Evolutionary conservation across 2,888 invertebrate species (phyloP), one percentile per base, ranked within the genome.

Genomic region (Macaria liturata): DNA sequence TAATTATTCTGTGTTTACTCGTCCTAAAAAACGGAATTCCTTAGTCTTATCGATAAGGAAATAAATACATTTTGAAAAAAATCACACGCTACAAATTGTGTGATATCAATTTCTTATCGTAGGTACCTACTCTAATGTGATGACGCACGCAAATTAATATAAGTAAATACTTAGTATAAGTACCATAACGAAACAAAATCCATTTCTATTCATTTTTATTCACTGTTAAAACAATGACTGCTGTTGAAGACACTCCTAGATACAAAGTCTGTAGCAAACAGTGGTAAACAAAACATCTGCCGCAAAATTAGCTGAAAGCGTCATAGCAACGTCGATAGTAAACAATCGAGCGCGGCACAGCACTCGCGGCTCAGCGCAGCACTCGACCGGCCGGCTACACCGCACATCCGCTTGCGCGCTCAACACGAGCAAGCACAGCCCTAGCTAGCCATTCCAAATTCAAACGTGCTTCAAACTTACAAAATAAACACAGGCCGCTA

Each of bases 321-420:
- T 67, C 68, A 77, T 72, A 70, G 64, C 68, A 75, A 75, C 69
- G 69, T 81, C 80, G 83, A 81, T 73, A 62, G 66, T 71, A 73
- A 81, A 81, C 75, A 79, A 77, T 83, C 81, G 81, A 78, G 73
- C 71, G 69, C 63, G 71, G 78, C 69, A 76, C 88, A 85, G 67
- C 89, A 86, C 88, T 88, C 70, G 66, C 58, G 59, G 56, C 69
- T 66, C 70, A 72, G 78, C 84, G 80, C 81, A 82, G 78, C 82
- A 85, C 82, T 84, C 81, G 78, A 71, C 81, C 78, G 81, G 83
- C 81, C 84, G 84, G 87, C 84, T 80, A 37, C 82, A 78, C 81
- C 81, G 85, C 91, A 90, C 88, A 91, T 91, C 91, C 90, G 91
- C 83, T 84, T 88, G 88, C 83, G 86, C 84, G 83, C 78, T 86